phyloP scores from a whole-genome alignment of 1,140 invertebrate species.

The Sitodiplosis mosellana region DNA sequence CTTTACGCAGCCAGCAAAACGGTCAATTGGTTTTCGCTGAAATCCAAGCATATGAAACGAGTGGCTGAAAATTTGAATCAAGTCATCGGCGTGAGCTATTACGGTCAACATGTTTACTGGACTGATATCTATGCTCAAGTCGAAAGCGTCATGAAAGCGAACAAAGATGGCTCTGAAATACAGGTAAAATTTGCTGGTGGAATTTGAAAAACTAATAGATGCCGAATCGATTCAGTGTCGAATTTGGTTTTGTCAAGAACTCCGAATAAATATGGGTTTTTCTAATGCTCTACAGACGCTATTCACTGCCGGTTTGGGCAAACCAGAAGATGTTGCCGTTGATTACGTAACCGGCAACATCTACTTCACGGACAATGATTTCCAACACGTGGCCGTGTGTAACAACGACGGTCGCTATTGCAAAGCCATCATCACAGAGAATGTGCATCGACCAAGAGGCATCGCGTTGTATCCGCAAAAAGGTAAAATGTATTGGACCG shows the following conservation, averaged over 20 bases:
- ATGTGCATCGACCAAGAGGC: constrained; percentile 37
- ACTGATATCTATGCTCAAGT: constrained; percentile 42
- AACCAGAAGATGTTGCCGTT: constrained; percentile 55
- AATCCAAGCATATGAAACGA: constrained; percentile 25
- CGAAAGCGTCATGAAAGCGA: constrained; percentile 41
- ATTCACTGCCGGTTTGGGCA: constrained; percentile 42
- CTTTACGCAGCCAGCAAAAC: constrained; percentile 37
- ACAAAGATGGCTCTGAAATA: constrained; percentile 31
- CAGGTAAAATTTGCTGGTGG: constrained; percentile 25
- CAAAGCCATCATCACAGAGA: constrained; percentile 35
- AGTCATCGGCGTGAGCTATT: constrained; percentile 45
- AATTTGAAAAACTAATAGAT: too few species aligned
- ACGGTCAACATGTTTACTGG: constrained; percentile 53
- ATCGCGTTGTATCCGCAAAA: constrained; percentile 39
- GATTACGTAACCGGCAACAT: constrained; percentile 66
- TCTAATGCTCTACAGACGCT: constrained; percentile 31
- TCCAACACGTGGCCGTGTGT: constrained; percentile 57
- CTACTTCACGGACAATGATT: constrained; percentile 59
- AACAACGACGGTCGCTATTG: constrained; percentile 38
- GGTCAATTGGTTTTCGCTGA: constrained; percentile 29
- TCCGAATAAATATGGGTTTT: too few species aligned
- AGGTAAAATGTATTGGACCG: constrained; percentile 69
- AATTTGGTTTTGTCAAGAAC: too few species aligned
- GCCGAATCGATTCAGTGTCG: constrained; percentile 3
- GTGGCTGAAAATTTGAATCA: constrained; percentile 31